Conservation (phyloP, 1,140 invertebrate genomes). For the Trichoplusia ni region DNA sequence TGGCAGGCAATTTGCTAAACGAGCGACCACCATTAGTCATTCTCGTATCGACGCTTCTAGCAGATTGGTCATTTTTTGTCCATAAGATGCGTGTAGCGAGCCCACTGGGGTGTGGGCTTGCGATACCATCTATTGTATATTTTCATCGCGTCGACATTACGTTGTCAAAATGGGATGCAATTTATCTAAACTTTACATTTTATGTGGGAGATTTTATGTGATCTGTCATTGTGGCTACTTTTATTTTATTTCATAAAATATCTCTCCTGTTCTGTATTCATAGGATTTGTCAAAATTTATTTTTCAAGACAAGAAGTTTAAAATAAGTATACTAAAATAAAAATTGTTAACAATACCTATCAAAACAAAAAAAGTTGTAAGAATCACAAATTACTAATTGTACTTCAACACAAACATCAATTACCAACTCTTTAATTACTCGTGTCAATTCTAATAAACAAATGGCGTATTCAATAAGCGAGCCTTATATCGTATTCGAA, state of each 20-base stretch:
- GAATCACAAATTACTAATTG: no score
- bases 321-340: no score
- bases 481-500: constrained; percentile 65
- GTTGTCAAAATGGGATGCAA: constrained; percentile 26
- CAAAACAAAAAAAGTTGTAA: no score
- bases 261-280: background rate
- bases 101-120: constrained; percentile 50
- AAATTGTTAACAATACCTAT: no score
- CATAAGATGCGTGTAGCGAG: constrained; percentile 44
- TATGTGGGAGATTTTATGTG: constrained; percentile 15
- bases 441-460: constrained; percentile 33
- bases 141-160: constrained; percentile 26
- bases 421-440: constrained; percentile 7
- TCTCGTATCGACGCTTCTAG: constrained; percentile 65
- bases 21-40: constrained; percentile 70
- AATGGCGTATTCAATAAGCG: constrained; percentile 48
- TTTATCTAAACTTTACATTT: constrained; percentile 27
- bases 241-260: background rate
- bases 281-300: background rate
- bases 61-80: constrained; percentile 76
- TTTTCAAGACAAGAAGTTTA: no score
- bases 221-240: constrained; percentile 12
- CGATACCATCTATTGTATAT: constrained; percentile 35
- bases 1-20: constrained; percentile 73
- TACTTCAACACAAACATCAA: background rate